A percentile compares a stretch with the other conserved stretches of the same genome.
Evolutionary conservation across 2,888 invertebrate species (phyloP).

Genomic region (Chaitophorus viminalis): DNA sequence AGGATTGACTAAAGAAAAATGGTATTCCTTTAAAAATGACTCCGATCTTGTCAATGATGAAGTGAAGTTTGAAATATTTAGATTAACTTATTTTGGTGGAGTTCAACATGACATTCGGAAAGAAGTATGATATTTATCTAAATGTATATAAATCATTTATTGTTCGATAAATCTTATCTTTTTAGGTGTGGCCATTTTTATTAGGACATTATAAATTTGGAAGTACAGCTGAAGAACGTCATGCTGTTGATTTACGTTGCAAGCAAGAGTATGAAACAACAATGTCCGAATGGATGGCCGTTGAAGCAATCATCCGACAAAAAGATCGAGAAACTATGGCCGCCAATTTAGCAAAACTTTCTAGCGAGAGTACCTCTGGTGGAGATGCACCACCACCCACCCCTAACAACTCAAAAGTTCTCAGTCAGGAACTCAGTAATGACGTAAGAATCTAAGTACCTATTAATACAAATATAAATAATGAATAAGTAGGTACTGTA

Average conservation of each 20-base stretch:
- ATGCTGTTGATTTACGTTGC: slow-evolving; percentile 75
- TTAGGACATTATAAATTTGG: slow-evolving; percentile 87
- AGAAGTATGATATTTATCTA: slow-evolving; percentile 67
- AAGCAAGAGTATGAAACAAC: slow-evolving; percentile 85
- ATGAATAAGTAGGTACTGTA: neutral
- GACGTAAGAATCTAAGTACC: slow-evolving; percentile 67
- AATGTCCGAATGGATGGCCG: slow-evolving; percentile 95
- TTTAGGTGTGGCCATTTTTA: slow-evolving; percentile 85
- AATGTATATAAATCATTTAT: neutral
- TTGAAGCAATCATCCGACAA: slow-evolving; percentile 90
- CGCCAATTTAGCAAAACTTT: slow-evolving; percentile 85
- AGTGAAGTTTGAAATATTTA: slow-evolving; percentile 79
- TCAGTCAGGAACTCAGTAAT: slow-evolving; percentile 70
- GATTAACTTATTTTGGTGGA: slow-evolving; percentile 88
- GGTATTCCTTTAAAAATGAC: slow-evolving; percentile 74
- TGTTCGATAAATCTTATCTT: neutral
- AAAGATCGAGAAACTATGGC: slow-evolving; percentile 85
- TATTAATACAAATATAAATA: neutral
- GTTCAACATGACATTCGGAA: slow-evolving; percentile 80
- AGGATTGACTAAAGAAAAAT: slow-evolving; percentile 81
- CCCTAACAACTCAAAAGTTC: slow-evolving; percentile 65
- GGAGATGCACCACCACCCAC: slow-evolving; percentile 67
- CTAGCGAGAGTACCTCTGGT: slow-evolving; percentile 76
- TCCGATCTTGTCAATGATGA: slow-evolving; percentile 73
- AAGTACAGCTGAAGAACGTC: slow-evolving; percentile 75